Percentiles rank a stretch among this genome's conserved stretches.
phyloP scores from a whole-genome alignment of 2,797 vertebrate species.

The Gouania willdenowi region DNA sequence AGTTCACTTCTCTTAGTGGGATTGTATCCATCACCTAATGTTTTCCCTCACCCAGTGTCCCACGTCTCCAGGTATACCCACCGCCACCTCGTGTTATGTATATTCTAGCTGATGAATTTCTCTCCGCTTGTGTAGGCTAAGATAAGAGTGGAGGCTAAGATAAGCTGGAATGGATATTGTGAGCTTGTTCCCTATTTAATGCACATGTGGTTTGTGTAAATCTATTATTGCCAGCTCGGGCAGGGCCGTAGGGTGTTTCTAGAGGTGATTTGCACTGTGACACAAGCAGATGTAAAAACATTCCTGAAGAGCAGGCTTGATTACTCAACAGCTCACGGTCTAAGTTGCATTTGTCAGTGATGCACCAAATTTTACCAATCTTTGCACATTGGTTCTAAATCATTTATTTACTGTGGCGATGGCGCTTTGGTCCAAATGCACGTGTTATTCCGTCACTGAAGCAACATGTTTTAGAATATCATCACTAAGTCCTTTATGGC shows the following conservation, averaged over 20 bases:
- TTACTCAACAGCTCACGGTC: conserved; percentile 30
- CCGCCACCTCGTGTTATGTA: conserved; percentile 34
- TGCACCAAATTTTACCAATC: no score
- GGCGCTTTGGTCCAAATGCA: no score
- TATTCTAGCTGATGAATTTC: conserved; percentile 59
- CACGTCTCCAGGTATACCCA: conserved; percentile 32
- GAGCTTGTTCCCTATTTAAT: conserved; percentile 15
- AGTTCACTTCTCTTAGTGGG: conserved; percentile 18
- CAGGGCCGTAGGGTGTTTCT: conserved; percentile 14
- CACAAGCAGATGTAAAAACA: conserved; percentile 24
- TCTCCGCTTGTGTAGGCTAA: conserved; percentile 32
- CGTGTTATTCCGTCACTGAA: no score
- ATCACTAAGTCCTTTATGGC: no score
- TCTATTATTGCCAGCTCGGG: conserved; percentile 17
- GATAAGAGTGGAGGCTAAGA: conserved; percentile 64
- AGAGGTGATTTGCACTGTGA: conserved; percentile 28
- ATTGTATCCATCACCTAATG: conserved; percentile 38
- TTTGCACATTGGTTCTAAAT: no score
- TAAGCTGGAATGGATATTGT: conserved; percentile 33
- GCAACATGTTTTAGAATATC: no score
- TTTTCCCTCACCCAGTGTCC: conserved; percentile 42
- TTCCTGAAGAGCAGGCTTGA: conserved; percentile 18
- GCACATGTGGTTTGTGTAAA: conserved; percentile 23
- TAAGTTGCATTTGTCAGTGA: conserved; percentile 13
- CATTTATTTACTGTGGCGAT: no score